Evolutionary conservation across 2,113 vertebrate genomes (phyloP).

Genomic region (Psettodes erumei): DNA sequence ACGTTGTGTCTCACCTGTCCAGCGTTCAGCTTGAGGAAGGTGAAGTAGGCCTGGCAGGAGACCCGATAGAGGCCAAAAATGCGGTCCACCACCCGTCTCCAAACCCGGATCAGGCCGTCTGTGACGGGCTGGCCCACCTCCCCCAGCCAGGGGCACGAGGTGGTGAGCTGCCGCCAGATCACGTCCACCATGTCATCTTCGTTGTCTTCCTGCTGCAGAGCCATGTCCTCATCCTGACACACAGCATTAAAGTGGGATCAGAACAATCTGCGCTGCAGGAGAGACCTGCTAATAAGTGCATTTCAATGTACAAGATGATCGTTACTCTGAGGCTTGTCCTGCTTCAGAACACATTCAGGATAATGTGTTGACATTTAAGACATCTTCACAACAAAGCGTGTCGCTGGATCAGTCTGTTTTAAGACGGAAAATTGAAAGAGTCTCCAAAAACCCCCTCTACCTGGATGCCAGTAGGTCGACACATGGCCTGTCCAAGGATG

Average conservation of each 20-base stretch:
- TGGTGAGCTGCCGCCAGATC: conserved; percentile 93
- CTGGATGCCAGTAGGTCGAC: conserved; percentile 97
- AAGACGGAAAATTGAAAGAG: too few species aligned
- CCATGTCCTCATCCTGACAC: conserved; percentile 95
- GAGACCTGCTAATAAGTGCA: too few species aligned
- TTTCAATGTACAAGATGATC: too few species aligned
- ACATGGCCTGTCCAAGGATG: conserved; percentile 97
- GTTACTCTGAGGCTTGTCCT: too few species aligned
- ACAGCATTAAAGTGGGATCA: conserved; percentile 9
- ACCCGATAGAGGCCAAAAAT: conserved; percentile 97
- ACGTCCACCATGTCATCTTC: conserved; percentile 98
- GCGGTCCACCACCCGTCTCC: conserved; percentile 95
- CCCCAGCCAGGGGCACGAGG: conserved; percentile 92
- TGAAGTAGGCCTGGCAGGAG: conserved; percentile 97
- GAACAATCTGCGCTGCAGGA: neutral
- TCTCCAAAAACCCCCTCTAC: conserved; percentile 68
- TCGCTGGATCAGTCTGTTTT: neutral
- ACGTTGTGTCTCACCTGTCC: conserved; percentile 86
- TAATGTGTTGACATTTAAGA: too few species aligned
- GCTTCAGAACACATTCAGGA: too few species aligned
- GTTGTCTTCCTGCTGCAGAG: conserved; percentile 93
- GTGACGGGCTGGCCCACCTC: conserved; percentile 91
- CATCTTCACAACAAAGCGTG: too few species aligned
- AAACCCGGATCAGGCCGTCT: conserved; percentile 94
- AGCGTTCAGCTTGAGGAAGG: conserved; percentile 97